Base-by-base conservation (phyloP, 2,888 invertebrate species). In the Tinea trinotella region DNA sequence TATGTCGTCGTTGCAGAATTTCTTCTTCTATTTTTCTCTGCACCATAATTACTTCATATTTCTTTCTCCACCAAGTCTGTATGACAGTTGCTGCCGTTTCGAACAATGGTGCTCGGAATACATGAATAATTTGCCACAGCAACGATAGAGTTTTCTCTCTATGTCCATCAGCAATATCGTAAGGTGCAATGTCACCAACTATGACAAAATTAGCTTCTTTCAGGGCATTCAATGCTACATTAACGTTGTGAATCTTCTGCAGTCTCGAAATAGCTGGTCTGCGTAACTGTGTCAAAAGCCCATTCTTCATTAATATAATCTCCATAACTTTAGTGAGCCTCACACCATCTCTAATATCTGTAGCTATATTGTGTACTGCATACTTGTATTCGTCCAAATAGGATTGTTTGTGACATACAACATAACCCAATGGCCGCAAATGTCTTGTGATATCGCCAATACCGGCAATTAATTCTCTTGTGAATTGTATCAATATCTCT, bases 301-400 rank as follows among this genome's bases (percentile, higher is more conserved):
- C 88, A 56, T 89, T 88, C 40, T 88, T 89, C 71, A 95, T 82
- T 19, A 92, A 77, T 58, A 95, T 90, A 1, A 93, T 90, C 74
- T 97, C 96, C 90, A 95, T 90, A 0, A 96, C 89, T 64, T 92
- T 91, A 0, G 93, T 92, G n/a, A 97, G 76, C 53, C 96, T 88
- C 0, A 97, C 90, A 0, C 97, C 97, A 71, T 96, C 96, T 54
- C 95, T 87, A n/a, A 97, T 87, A 70, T 97, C 97, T 0, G 88
- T 74, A 0, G 92, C 91, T 46, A 97, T 83, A 66, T 92, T 91
- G 48, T 89, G 89, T 0, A 97, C 94, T 0, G 93, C 93, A 71
- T 93, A 97, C 74, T 96, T 92, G 70, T 93, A 96, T 76, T 97
- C 97, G 64, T 97, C 94, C 15, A 97, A 85, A 63, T 90, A 92